Evolutionary conservation across 1,140 invertebrate species (phyloP), one percentile per base, ranked within the genome.

Genomic region (Rhopalosiphum maidis): DNA sequence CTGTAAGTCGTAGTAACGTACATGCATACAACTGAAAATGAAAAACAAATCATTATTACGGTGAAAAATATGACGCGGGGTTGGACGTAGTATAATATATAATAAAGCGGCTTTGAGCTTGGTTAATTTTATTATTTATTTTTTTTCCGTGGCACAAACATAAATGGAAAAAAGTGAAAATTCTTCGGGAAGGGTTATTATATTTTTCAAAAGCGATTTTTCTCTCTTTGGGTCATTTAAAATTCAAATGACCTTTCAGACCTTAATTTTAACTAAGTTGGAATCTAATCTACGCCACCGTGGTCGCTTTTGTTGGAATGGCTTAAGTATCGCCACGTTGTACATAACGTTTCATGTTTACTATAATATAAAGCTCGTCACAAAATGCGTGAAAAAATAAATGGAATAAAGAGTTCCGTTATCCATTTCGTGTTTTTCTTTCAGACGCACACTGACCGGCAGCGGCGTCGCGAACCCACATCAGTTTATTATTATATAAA

Each of bases 181-280:
- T n/a, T 68, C 60, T 37, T 43, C n/a, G 1, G 8, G 15, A 77
- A 91, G 55, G 55, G 41, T 91, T 68, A 35, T 90, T 15, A 68
- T 90, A 91, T 77, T 91, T 91, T 91, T 91, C 5, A 89, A 88
- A 89, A 55, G 51, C 48, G 51, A 23, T 30, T 68, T 90, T n/a
- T 41, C 51, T 68, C 37, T 55, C 89, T 90, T 43, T 68, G 41
- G 25, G 30, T 68, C 37, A 77, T 91, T 91, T 77, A 46, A 91
- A 91, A 77, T 91, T 91, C 55, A 77, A 91, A 91, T 41, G 91
- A 86, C 91, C 82, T 48, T 85, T 83, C 30, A 54, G 23, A 82
- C 77, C 82, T 51, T 93, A 92, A 92, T 92, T 83, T 85, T 51
- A 83, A 83, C 43, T 41, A 11, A 11, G 41, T 77, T 25, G n/a